Evolutionary conservation across 1,140 invertebrate genomes (phyloP).

Genomic region (Sitobion miscanthi): DNA sequence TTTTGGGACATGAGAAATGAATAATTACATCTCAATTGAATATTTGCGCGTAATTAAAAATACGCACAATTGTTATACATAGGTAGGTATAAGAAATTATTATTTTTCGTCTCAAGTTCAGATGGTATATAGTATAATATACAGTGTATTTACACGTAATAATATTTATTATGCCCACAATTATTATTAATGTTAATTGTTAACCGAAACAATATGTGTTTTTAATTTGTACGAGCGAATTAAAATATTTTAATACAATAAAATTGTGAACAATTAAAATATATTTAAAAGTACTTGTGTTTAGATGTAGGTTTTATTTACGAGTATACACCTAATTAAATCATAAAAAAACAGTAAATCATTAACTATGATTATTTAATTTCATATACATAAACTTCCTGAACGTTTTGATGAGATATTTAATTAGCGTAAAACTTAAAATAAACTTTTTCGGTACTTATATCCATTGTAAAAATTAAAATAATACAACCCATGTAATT

Average conservation of each 20-base stretch:
- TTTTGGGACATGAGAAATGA: background rate
- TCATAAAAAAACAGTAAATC: background rate
- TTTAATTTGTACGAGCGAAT: background rate
- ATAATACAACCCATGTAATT: background rate
- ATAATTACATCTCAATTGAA: background rate
- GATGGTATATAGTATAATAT: background rate
- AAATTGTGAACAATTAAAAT: background rate
- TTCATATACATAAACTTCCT: background rate
- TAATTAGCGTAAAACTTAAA: slow-evolving; percentile 13
- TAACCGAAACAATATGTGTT: background rate
- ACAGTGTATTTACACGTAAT: background rate
- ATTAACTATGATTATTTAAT: slow-evolving; percentile 6
- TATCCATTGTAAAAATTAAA: background rate
- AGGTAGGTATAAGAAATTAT: background rate
- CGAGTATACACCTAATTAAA: background rate
- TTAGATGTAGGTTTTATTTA: background rate
- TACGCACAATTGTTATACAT: background rate
- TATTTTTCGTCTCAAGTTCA: background rate
- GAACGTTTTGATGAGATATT: background rate
- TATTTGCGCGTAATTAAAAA: background rate
- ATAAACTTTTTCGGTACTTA: background rate
- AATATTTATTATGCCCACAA: background rate
- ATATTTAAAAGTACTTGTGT: background rate
- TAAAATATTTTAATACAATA: background rate
- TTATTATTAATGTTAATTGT: slow-evolving; percentile 5